Evolutionary conservation across 2,113 vertebrate genomes (phyloP), one percentile per base, ranked within the genome.

Genomic region (Antechinus flavipes): DNA sequence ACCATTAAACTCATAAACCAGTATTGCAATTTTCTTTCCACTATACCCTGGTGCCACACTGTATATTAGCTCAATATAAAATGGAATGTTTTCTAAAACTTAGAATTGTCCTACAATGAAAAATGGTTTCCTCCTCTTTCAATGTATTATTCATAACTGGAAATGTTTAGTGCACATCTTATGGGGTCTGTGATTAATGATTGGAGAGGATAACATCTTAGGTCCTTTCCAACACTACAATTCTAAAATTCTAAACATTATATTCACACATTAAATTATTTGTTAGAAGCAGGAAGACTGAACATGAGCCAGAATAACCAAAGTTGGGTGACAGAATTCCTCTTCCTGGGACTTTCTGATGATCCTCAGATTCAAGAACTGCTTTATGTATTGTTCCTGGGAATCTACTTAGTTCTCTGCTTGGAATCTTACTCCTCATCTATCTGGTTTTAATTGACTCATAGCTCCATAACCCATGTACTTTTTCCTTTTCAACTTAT

Each of bases 401-500:
- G 95, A 25, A 93, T 97, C 47, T 98, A 98, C 19, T 30, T 95
- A 47, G n/a, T 96, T 35, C 95, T 14, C 53, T 96, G 26, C n/a
- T 91, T 58, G 97, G 97, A 26, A 98, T 97, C 54, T 56, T 97
- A 84, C 94, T 97, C 16, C 97, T 98, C 76, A 93, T 98, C 47
- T 9, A 97, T 55, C 22, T 98, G 0, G 96, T 93, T 93, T 93
- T 90, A 0, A 0, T 54, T 0, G 96, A 97, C 50, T 91, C 96
- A 90, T 56, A 2, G 92, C 96, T 97, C 91, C 96, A 97, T 42
- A 95, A 11, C 97, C 98, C 58, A 98, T 98, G 98, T 98, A 98
- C n/a, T 98, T 98, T 94, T 97, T 98, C 90, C 97, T 98, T 61
- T 93, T 93, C 25, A 97, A 98, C 8, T 84, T 98, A 23, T 97